A percentile compares a stretch with the other conserved stretches of the same genome.
phyloP scores from a whole-genome alignment of 2,888 invertebrate genomes.

The Orthosia gothica region DNA sequence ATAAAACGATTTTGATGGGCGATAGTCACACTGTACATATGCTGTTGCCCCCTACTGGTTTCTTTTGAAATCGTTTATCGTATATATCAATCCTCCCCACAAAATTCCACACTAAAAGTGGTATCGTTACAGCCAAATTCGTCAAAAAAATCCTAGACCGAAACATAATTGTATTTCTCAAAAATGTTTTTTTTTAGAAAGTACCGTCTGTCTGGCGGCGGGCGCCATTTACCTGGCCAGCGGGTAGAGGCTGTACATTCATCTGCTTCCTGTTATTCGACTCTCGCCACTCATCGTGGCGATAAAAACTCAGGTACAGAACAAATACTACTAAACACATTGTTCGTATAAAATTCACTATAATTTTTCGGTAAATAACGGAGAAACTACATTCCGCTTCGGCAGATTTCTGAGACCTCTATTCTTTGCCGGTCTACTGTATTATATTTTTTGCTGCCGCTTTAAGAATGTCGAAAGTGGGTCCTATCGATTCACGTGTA shows the following conservation, averaged over 20 bases:
- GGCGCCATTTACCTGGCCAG: conserved; percentile 73
- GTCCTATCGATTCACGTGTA: conserved; percentile 8
- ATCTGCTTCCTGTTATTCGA: conserved; percentile 77
- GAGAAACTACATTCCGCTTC: conserved; percentile 54
- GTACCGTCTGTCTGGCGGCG: conserved; percentile 52
- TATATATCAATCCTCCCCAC: not conserved
- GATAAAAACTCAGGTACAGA: conserved; percentile 77
- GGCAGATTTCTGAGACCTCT: conserved; percentile 22
- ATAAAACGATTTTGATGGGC: not conserved
- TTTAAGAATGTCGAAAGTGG: not conserved
- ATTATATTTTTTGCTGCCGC: not conserved
- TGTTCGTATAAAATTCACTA: conserved; percentile 67
- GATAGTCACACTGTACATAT: not conserved
- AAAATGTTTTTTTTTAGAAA: conserved; percentile 67
- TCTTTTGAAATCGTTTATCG: not conserved
- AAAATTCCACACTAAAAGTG: conserved; percentile 16
- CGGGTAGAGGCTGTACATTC: conserved; percentile 65
- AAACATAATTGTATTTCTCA: conserved; percentile 66
- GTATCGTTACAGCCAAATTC: conserved; percentile 8
- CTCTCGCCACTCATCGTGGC: conserved; percentile 37
- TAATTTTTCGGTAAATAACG: conserved; percentile 74
- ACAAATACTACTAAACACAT: conserved; percentile 72
- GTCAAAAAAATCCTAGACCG: conserved; percentile 43
- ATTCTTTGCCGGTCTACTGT: conserved; percentile 9
- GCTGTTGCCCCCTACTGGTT: not conserved